phyloP scores from a whole-genome alignment of 2,888 invertebrate species.

The Melanostoma mellinum region DNA sequence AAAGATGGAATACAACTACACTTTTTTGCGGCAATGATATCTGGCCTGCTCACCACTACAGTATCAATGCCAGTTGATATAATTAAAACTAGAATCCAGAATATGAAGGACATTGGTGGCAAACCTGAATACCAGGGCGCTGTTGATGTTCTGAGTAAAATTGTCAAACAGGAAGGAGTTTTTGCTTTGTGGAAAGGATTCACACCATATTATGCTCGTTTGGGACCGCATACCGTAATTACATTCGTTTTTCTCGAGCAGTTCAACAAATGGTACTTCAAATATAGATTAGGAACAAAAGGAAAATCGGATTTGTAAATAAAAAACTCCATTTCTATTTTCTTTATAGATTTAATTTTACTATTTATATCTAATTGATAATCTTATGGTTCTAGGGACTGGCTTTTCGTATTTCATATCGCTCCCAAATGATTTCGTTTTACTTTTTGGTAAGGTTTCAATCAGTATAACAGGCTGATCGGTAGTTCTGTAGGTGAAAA shows the following conservation, averaged over 20 bases:
- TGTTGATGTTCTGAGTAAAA: conserved; percentile 90
- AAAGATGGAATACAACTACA: conserved; percentile 91
- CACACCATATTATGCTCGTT: conserved; percentile 97
- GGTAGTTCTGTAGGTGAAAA: too few relatives aligned
- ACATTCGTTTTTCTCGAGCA: conserved; percentile 99
- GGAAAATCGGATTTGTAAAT: conserved; percentile 76
- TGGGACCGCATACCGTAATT: conserved; percentile 99
- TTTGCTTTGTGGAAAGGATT: conserved; percentile 99
- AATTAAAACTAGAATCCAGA: conserved; percentile 99
- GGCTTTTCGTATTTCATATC: too few relatives aligned
- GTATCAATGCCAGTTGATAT: neutral
- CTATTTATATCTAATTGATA: too few relatives aligned
- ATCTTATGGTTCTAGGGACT: too few relatives aligned
- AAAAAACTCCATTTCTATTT: conserved; percentile 41
- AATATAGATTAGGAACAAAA: conserved; percentile 77
- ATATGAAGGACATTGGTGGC: conserved; percentile 93
- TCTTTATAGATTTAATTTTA: too few relatives aligned
- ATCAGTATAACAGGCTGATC: too few relatives aligned
- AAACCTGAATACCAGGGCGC: conserved; percentile 94
- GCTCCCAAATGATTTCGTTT: too few relatives aligned
- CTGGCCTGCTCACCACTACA: neutral
- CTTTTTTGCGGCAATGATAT: conserved; percentile 98
- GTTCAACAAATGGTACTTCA: conserved; percentile 90
- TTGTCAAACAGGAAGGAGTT: conserved; percentile 93
- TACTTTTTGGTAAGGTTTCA: too few relatives aligned